These are phyloP conservation scores for Cyclina sinensis DNA, from an alignment of 1,140 invertebrate species.

Conservation along the genomic window DNA sequence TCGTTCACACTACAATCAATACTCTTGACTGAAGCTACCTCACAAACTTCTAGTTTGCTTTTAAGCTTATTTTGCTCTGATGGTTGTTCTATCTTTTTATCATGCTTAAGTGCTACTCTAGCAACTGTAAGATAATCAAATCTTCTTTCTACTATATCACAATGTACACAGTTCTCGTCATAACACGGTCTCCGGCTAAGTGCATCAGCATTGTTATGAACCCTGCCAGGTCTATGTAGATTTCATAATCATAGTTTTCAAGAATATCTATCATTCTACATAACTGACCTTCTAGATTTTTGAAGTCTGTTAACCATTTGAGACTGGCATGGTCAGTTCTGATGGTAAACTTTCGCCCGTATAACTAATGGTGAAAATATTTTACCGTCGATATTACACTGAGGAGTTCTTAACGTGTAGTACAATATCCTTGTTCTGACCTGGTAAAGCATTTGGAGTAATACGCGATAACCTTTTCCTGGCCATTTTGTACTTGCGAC, in stretches of 20 bases:
- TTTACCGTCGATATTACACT: background rate
- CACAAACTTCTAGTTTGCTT: background rate
- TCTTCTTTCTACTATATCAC: constrained; percentile 14
- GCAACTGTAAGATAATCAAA: background rate
- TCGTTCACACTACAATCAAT: background rate
- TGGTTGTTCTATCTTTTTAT: background rate
- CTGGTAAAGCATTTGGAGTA: constrained; percentile 43
- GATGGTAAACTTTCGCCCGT: constrained; percentile 2
- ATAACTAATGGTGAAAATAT: constrained; percentile 26
- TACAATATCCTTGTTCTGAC: background rate
- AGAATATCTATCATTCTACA: constrained; percentile 6
- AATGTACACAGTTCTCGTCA: constrained; percentile 14
- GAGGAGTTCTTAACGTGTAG: background rate
- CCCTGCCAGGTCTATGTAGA: background rate
- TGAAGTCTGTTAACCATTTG: constrained; percentile 14
- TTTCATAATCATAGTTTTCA: constrained; percentile 24
- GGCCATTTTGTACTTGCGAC: constrained; percentile 82
- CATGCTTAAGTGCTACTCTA: background rate
- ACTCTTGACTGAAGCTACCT: background rate
- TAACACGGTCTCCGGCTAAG: background rate
- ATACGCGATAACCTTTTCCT: constrained; percentile 67
- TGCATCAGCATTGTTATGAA: background rate
- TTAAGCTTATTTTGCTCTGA: background rate
- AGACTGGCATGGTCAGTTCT: constrained; percentile 14
- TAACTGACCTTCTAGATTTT: constrained; percentile 30